Evolutionary conservation across 1,140 invertebrate species (phyloP), one percentile per base, ranked within the genome.

Genomic region (Geopemphigus sp.): DNA sequence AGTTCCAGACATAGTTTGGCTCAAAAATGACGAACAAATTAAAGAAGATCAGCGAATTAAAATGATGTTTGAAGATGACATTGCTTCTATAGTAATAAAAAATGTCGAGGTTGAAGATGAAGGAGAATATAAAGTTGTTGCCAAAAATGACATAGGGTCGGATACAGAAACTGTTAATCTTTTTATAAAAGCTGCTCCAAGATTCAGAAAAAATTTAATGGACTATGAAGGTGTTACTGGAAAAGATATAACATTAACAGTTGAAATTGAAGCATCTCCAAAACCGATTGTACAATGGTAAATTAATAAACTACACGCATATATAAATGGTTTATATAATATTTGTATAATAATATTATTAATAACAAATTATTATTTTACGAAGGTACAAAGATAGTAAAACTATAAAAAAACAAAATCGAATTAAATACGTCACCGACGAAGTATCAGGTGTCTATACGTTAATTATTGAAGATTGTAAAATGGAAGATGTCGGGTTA

Each of bases 21-120:
- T 90, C 54, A 94, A 96, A 84, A 92, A 95, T 82, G 94, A 93
- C 0, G 89, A 94, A 84, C 90, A 94, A 82, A 89, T 98, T 22
- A 88, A 93, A 82, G 89, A 93, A 15, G 91, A 93, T 81, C 91
- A 92, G 4, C 90, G 92, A 82, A 91, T 94, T 83, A 95, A 95
- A 86, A 90, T 87, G 82, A 87, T 98, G 5, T 95, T 95, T 87
- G 96, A 97, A 82, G 96, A 97, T 83, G 95, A 98, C 84, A 94
- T 96, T 81, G 95, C 98, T 85, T 93, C 88, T 59, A 86, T 97
- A 5, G 91, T 97, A 0, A 96, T 98, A 61, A 98, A 97, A 86
- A 93, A 93, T 84, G 92, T 96, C 1, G 90, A 89, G 3, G 87
- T 89, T 2, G 89, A 92, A 72, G 95, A 98, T 85, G 92, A 92